phyloP scores from a whole-genome alignment of 2,888 invertebrate species.

The Tetheella fluctuosa region DNA sequence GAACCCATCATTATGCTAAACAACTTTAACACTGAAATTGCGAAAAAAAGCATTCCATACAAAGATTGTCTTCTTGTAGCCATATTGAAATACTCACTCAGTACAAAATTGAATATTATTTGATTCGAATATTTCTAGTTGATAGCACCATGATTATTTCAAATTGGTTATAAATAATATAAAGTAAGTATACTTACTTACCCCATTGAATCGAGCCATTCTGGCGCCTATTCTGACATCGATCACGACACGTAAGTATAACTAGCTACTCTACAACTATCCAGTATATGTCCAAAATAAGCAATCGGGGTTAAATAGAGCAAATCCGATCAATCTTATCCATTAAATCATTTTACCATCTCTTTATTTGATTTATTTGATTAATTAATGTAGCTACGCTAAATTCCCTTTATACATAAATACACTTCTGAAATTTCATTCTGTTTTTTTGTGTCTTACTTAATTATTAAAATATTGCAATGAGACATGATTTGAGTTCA shows the following conservation, averaged over 20 bases:
- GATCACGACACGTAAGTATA: slow-evolving; percentile 15
- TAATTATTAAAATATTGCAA: too few relatives aligned
- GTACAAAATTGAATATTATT: too few relatives aligned
- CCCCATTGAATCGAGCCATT: slow-evolving; percentile 21
- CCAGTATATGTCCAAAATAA: slow-evolving; percentile 22
- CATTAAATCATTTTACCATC: not conserved
- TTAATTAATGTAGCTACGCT: slow-evolving; percentile 21
- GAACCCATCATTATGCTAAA: too few relatives aligned
- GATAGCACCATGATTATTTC: not conserved
- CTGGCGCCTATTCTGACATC: slow-evolving; percentile 28
- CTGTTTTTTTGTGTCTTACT: too few relatives aligned
- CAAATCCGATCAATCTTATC: slow-evolving; percentile 11
- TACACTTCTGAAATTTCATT: too few relatives aligned
- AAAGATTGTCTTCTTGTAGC: too few relatives aligned
- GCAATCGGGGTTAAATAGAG: slow-evolving; percentile 21
- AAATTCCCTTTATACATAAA: slow-evolving; percentile 8
- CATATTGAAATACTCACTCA: too few relatives aligned
- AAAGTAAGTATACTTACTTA: slow-evolving; percentile 16
- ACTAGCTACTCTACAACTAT: not conserved
- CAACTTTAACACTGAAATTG: too few relatives aligned
- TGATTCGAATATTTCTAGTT: not conserved
- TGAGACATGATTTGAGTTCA: slow-evolving; percentile 67
- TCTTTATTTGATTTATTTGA: slow-evolving; percentile 13
- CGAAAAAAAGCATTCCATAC: too few relatives aligned
- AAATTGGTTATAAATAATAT: not conserved